Percentiles rank a stretch among this genome's conserved stretches.
phyloP scores from a whole-genome alignment of 1,140 invertebrate species.

The Acromyrmex echinatior region DNA sequence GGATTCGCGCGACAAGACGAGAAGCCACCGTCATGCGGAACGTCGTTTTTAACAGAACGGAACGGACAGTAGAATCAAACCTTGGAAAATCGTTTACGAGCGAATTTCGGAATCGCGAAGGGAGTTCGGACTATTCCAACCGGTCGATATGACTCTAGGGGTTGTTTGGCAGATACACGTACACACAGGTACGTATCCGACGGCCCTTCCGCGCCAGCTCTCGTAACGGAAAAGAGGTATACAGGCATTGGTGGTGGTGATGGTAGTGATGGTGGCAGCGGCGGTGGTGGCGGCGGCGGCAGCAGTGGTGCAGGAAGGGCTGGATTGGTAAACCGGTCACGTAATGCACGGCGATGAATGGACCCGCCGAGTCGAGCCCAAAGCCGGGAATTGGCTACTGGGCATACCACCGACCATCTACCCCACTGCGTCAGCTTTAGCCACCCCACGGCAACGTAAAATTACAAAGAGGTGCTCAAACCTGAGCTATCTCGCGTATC shows the following conservation, averaged over 20 bases:
- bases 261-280: no score
- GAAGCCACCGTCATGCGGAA: neutral
- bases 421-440: slow-evolving; percentile 84
- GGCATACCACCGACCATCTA: slow-evolving; percentile 85
- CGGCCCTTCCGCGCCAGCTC: slow-evolving; percentile 28
- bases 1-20: neutral
- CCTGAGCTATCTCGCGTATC: slow-evolving; percentile 59
- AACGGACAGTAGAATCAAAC: slow-evolving; percentile 38
- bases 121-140: slow-evolving; percentile 71
- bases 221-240: slow-evolving; percentile 60
- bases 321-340: slow-evolving; percentile 86
- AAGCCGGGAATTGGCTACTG: slow-evolving; percentile 86
- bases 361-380: slow-evolving; percentile 86
- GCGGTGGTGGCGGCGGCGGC: slow-evolving; percentile 31
- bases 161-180: slow-evolving; percentile 78
- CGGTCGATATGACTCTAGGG: slow-evolving; percentile 83
- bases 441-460: slow-evolving; percentile 81
- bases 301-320: slow-evolving; percentile 77
- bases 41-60: slow-evolving; percentile 9
- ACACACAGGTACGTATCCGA: slow-evolving; percentile 66
- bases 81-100: slow-evolving; percentile 67
- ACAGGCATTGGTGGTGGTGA: slow-evolving; percentile 41
- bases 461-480: slow-evolving; percentile 85
- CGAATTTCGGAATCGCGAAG: slow-evolving; percentile 70
- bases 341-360: slow-evolving; percentile 86